Base-by-base conservation (phyloP, 2,113 vertebrate species). In the Turdus rufiventris region DNA sequence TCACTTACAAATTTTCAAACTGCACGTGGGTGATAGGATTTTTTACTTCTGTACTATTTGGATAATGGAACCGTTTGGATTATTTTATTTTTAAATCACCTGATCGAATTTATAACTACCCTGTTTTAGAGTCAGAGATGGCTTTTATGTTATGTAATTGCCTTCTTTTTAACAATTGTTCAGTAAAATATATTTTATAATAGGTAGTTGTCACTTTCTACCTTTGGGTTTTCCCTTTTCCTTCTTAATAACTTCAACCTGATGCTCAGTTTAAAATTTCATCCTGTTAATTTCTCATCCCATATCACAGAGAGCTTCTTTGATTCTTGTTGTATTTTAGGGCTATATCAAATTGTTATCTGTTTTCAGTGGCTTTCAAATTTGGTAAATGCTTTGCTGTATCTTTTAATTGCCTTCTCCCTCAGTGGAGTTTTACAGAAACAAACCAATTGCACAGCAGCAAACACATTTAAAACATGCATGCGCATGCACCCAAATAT, bases 1-100 rank as follows among this genome's bases (percentile, higher is more conserved):
- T 62, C 13, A 24, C 63, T 89, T 20, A 36, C 28, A 78, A 66
- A 57, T 91, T 91, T 74, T 80, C 33, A 66, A 77, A 56, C 18
- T 67, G 23, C 28, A 40, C 0, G 0, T 57, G 10, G n/a, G 43
- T 36, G 45, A 57, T 75, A 43, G 0, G 0, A 79, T 79, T 90
- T 93, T 85, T 10, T 78, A 34, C 19, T 15, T 51, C 15, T 93
- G 18, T 73, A 34, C 23, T 57, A 61, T 65, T 70, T 57, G 67
- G 60, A 18, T 53, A 82, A 70, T 24, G 13, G 48, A 65, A 80
- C 24, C 33, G 11, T 68, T 62, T 31, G 42, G 26, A 33, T 54
- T 88, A 70, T 73, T 85, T 89, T 68, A n/a, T n/a, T n/a, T n/a
- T 68, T 85, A 67, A 42, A 56, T 87, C 28, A 48, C 23, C n/a